Evolutionary conservation across 1,140 invertebrate genomes (phyloP), one percentile per base, ranked within the genome.

Genomic region (Drosophila nannoptera): DNA sequence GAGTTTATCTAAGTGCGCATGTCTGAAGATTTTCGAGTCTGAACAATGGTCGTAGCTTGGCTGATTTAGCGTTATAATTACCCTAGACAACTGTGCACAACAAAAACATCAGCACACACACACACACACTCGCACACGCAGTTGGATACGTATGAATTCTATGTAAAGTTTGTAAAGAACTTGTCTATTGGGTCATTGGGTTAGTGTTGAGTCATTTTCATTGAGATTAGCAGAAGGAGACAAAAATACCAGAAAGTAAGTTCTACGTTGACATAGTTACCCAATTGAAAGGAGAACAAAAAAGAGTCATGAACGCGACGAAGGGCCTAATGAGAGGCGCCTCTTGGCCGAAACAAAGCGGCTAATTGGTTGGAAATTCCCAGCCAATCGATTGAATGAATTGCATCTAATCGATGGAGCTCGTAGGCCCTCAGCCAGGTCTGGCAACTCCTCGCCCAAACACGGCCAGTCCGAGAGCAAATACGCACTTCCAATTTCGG

Each of bases 141-240:
- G 22, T 22, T 22, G 22, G 22, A 22, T 22, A 35, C 35, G 63
- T 48, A 69, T n/a, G 52, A 55, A 54, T 68, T 74, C 66, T 71
- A 42, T 69, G 82, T 69, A 86, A 69, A 50, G 35, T 36, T 58
- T 70, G 68, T 70, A 70, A 75, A 82, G 75, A 82, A 86, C 84
- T 86, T 86, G 81, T 77, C 77, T 73, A 86, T 86, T 86, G 77
- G 81, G 81, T 86, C 81, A 86, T 69, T 81, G 81, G 81, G 81
- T 86, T 86, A 86, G 81, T 86, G 81, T 86, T 77, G 81, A 86
- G 82, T 86, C 82, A 86, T 86, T 86, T 86, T 73, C 81, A 86
- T 86, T 86, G 74, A 86, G 81, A 81, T 77, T 65, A 64, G 65
- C 60, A 69, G 69, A 63, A 42, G 22, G 22, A 22, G 22, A 60